These are phyloP conservation scores for Galago senegalensis DNA, from an alignment of 2,797 vertebrate genomes.

Conservation along the genomic window DNA sequence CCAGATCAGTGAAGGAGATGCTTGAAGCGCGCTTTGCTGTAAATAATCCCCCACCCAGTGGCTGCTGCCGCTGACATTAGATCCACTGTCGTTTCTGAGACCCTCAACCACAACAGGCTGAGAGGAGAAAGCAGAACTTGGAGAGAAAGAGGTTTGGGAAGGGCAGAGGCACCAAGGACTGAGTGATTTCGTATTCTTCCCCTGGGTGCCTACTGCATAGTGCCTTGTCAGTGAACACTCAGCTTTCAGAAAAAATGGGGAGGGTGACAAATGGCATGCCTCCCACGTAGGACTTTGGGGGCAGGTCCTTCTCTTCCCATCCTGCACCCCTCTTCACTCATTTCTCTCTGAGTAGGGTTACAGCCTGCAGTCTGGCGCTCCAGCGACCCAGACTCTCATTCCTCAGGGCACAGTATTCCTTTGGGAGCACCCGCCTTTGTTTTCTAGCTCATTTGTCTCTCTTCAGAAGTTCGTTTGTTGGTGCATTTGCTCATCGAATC, in stretches of 20 bases:
- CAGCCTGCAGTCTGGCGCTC: not conserved
- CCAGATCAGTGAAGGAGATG: not conserved
- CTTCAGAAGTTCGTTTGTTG: not conserved
- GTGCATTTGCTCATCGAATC: accelerated
- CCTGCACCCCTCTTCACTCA: not conserved
- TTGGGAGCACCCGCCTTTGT: not conserved
- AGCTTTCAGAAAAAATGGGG: not conserved
- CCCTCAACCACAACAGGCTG: not conserved
- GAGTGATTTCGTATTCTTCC: not conserved
- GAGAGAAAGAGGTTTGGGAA: not conserved
- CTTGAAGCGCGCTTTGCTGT: not conserved
- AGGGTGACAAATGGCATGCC: not conserved
- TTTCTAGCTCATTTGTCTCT: not conserved
- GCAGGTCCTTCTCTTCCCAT: not conserved
- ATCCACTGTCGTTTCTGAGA: not conserved
- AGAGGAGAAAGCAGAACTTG: not conserved
- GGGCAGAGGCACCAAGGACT: not conserved
- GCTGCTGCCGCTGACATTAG: not conserved
- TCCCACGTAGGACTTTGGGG: accelerated
- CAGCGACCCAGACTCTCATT: not conserved
- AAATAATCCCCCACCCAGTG: not conserved
- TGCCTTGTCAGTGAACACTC: accelerated
- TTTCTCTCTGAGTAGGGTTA: not conserved
- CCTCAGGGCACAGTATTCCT: not conserved
- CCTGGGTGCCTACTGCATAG: not conserved